These are phyloP conservation scores for Ahaetulla prasina DNA, from an alignment of 2,113 vertebrate genomes.

Conservation along the genomic window DNA sequence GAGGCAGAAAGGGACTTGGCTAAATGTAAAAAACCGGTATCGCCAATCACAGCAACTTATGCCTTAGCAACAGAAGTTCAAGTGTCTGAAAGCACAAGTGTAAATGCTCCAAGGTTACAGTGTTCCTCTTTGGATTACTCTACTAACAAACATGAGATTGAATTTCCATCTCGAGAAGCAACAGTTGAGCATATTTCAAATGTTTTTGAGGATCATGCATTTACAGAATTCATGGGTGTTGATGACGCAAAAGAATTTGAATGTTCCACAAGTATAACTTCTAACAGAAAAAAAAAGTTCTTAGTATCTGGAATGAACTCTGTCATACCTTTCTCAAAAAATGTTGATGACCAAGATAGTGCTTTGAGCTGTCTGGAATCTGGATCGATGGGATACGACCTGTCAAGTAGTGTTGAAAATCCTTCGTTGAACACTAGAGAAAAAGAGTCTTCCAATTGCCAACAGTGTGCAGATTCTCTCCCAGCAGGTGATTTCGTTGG, in stretches of 20 bases:
- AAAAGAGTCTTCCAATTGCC: not conserved
- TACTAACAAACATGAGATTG: slow-evolving; percentile 32
- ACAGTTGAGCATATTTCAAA: slow-evolving; percentile 62
- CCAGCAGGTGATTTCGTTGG: slow-evolving; percentile 23
- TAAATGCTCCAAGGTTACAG: slow-evolving; percentile 40
- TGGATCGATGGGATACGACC: slow-evolving; percentile 16
- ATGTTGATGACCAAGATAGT: not conserved
- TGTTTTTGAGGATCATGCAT: slow-evolving; percentile 75
- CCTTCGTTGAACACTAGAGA: slow-evolving; percentile 3
- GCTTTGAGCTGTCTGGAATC: slow-evolving; percentile 11
- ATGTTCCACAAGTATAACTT: slow-evolving; percentile 51
- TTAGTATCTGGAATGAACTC: slow-evolving; percentile 12
- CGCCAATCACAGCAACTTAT: slow-evolving; percentile 70
- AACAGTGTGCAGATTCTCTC: slow-evolving; percentile 42
- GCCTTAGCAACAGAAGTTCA: slow-evolving; percentile 68
- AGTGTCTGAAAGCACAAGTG: slow-evolving; percentile 43
- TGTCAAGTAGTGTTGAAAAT: not conserved
- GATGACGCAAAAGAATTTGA: slow-evolving; percentile 81
- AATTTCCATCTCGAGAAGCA: slow-evolving; percentile 59
- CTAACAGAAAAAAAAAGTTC: slow-evolving; percentile 16
- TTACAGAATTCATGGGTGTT: slow-evolving; percentile 92
- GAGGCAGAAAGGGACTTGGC: slow-evolving; percentile 64
- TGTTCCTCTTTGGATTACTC: slow-evolving; percentile 44
- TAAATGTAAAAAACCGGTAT: slow-evolving; percentile 43
- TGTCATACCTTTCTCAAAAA: not conserved